Conservation (phyloP, 2,113 vertebrate species). For the Tachysurus fulvidraco region DNA sequence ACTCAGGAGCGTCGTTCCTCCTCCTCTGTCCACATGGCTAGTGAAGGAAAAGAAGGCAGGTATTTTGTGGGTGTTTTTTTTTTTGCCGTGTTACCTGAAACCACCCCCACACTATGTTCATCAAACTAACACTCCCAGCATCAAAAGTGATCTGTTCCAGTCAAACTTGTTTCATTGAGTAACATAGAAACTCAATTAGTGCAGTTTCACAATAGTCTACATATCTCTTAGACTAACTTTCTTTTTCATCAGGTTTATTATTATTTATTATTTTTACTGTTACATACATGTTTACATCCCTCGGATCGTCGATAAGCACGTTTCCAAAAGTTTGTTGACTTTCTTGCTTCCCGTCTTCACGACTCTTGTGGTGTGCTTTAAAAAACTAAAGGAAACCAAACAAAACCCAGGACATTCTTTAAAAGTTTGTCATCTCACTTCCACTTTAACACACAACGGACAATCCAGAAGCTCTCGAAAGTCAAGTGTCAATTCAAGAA, state of each 20-base stretch:
- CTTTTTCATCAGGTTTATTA: neutral
- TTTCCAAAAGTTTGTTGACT: neutral
- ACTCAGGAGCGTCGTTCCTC: neutral
- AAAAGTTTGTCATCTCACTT: neutral
- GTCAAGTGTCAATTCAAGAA: neutral
- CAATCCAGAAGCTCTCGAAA: neutral
- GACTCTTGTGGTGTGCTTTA: neutral
- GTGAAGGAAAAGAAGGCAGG: neutral
- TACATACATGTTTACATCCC: neutral
- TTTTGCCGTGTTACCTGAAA: neutral
- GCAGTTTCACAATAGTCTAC: neutral
- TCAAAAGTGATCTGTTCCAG: neutral
- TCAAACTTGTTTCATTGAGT: neutral
- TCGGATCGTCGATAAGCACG: no score
- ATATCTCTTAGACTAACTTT: neutral
- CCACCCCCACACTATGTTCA: neutral
- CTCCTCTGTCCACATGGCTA: conserved; percentile 11
- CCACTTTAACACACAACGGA: neutral
- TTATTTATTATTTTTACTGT: no score
- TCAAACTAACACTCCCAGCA: neutral
- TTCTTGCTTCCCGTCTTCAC: neutral
- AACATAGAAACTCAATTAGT: neutral
- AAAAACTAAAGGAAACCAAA: neutral
- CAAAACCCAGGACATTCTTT: neutral
- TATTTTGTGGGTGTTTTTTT: neutral